Evolutionary conservation across 2,113 vertebrate genomes (phyloP).

Genomic region (Haliaeetus leucogaster): DNA sequence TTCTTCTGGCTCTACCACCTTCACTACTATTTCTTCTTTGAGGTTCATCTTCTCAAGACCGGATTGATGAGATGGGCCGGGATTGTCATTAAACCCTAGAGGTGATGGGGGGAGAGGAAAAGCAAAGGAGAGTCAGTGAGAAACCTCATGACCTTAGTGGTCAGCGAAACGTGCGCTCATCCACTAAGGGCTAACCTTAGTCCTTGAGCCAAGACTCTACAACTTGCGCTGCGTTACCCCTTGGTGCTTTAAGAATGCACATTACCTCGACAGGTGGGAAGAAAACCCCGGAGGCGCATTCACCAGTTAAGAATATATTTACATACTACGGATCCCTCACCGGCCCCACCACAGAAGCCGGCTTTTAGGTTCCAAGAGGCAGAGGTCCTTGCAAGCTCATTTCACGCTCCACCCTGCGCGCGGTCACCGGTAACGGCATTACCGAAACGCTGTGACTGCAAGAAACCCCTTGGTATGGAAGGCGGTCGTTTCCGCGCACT

Average conservation of each 20-base stretch:
- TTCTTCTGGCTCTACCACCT: conserved; percentile 68
- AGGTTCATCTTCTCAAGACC: conserved; percentile 46
- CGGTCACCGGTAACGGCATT: background rate
- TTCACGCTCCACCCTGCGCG: fast-evolving
- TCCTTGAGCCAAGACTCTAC: background rate
- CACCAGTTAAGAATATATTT: background rate
- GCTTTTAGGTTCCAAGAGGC: background rate
- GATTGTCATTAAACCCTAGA: conserved; percentile 53
- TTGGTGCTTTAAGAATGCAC: background rate
- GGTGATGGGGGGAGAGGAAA: background rate
- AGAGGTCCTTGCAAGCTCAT: background rate
- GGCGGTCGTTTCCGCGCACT: fast-evolving
- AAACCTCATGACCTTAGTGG: background rate
- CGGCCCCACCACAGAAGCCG: background rate
- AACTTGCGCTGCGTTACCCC: background rate
- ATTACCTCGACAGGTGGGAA: fast-evolving
- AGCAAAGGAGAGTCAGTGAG: background rate
- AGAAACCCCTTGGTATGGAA: background rate
- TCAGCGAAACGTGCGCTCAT: background rate
- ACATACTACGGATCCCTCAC: background rate
- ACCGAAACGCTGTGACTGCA: background rate
- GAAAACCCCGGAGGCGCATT: background rate
- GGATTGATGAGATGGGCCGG: conserved; percentile 59
- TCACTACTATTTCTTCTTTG: conserved; percentile 71
- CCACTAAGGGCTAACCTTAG: background rate